Percentiles rank a stretch among this genome's conserved stretches.
Conservation (phyloP, 2,888 invertebrate species). For the Argyresthia albistria region DNA sequence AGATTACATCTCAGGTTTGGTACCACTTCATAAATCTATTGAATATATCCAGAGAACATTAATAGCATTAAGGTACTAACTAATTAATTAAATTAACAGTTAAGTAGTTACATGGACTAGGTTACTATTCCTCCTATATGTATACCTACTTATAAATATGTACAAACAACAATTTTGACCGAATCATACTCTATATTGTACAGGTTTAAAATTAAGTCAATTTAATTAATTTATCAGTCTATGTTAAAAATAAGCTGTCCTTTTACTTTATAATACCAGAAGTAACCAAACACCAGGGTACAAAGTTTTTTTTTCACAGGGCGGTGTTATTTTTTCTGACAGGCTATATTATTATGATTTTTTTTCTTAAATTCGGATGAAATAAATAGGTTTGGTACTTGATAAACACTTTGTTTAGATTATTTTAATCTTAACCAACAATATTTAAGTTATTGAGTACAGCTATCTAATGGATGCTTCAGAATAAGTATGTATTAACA, state of each 20-base stretch:
- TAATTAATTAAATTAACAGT: no score
- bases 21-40: not conserved
- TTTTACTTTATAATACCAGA: not conserved
- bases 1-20: not conserved
- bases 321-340: no score
- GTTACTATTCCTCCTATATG: not conserved
- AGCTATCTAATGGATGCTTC: conserved; percentile 58
- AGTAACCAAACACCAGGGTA: not conserved
- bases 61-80: no score
- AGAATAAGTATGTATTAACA: conserved; percentile 41
- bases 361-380: no score
- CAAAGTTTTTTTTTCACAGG: no score
- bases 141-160: not conserved
- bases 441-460: not conserved
- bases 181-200: not conserved
- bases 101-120: not conserved
- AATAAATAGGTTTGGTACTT: no score
- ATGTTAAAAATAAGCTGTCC: conserved; percentile 34
- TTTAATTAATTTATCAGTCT: conserved; percentile 36
- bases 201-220: not conserved
- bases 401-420: no score
- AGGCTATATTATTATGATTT: no score
- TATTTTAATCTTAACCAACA: no score
- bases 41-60: not conserved
- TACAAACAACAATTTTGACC: not conserved